Base-by-base conservation (phyloP, 2,797 vertebrate species). In the Ataeniobius toweri region DNA sequence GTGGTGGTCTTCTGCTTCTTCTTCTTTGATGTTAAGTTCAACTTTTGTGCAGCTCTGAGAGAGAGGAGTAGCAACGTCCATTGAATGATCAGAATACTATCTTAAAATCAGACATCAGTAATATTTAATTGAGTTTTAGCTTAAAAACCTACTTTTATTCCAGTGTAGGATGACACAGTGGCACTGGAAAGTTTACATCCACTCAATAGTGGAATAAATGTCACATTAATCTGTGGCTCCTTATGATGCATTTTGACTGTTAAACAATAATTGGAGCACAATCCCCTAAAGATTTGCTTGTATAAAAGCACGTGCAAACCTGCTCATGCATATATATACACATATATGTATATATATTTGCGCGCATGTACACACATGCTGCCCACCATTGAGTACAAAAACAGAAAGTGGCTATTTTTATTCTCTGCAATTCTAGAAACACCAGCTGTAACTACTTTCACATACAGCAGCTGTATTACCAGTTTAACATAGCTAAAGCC, bases 21-120 rank as follows among this genome's bases (percentile, higher is more conserved):
- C 92, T 96, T 96, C 92, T 98, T 99, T 61, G 98, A 99, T 0
- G 98, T 96, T 46, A 99, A 94, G 82, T 98, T 99, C 85, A 99
- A 86, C 93, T 99, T 99, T 92, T 99, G 98, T 84, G 98, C 98
- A 67, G 98, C 98, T 95, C 98, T 99, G 93, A 81, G 55, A 77
- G n/a, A 65, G 20, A 67, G 70, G 75, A 79, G 59, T 1, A 61
- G 28, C 41, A 53, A 71, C 6, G 13, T 6, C 13, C 41, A 6
- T 79, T 41, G 74, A 53, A 41, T 28, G 39, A 67, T 77, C 0
- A n/a, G 24, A 44, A 41, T 2, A 50, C 5, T 75, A 59, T 46
- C 20, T 55, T 65, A 36, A 39, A 65, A 22, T 65, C 36, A 20
- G 2, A 65, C 2, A 1, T 10, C 20, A 20, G 61, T 22, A 22